Evolutionary conservation across 2,888 invertebrate genomes (phyloP), one percentile per base, ranked within the genome.

Genomic region (Luperina testacea): DNA sequence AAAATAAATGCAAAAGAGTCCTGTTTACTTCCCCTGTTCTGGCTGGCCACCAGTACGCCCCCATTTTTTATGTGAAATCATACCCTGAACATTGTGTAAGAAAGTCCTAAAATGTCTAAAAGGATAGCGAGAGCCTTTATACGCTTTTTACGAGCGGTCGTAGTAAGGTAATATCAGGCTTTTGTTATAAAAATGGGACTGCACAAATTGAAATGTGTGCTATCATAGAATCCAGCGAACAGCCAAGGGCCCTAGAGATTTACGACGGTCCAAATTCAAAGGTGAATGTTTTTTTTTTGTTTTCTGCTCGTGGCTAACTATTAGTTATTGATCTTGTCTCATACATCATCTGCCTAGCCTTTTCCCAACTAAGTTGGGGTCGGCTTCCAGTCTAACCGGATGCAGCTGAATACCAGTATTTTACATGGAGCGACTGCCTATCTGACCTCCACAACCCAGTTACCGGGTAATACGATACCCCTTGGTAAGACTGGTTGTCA

Each of bases 131-230:
- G 73, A 65, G 59, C 75, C 81, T 84, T 88, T 87, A 85, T 83
- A 80, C 77, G 77, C 61, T 78, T 89, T 88, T 89, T 89, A 88
- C 86, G 89, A 89, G 81, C 84, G 82, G 57, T 80, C 75, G n/a
- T 70, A 77, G 75, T 77, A 76, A 84, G 86, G 88, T 84, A 89
- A 88, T 86, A 85, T 87, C 70, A 63, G 79, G 87, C 81, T 84
- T 87, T 88, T 87, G 87, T 88, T 88, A 79, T 87, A 89, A 88
- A 88, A 86, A 89, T 87, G 83, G 86, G 77, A 86, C 76, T 87
- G 83, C 78, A 86, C 87, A 88, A 88, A 89, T 89, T 89, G 89
- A 89, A 89, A 89, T 89, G 84, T 87, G 86, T 88, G 73, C 80
- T 86, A 83, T 89, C 88, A 84, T 84, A 82, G 80, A 70, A 84